These are phyloP conservation scores for Motacilla tschutschensis DNA, from an alignment of 2,113 vertebrate genomes.

Conservation along the genomic window DNA sequence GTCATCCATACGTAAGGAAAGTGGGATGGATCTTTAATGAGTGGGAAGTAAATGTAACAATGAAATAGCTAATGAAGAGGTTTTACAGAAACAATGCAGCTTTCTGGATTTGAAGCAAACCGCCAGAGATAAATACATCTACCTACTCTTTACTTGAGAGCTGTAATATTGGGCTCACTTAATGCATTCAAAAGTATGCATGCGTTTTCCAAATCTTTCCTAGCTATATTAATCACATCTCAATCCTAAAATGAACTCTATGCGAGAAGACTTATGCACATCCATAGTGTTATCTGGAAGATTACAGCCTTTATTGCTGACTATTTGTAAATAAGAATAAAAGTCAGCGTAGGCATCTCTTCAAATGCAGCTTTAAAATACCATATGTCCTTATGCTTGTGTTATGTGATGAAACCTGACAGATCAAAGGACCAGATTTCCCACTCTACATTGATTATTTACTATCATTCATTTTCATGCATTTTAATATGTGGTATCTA, in stretches of 20 bases:
- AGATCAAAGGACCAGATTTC: slow-evolving; percentile 69
- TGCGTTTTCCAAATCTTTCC: slow-evolving; percentile 26
- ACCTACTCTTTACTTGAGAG: slow-evolving; percentile 25
- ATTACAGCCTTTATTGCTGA: slow-evolving; percentile 58
- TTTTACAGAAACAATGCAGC: slow-evolving; percentile 16
- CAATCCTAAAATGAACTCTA: slow-evolving; percentile 38
- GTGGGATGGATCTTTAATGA: slow-evolving; percentile 31
- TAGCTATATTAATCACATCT: slow-evolving; percentile 18
- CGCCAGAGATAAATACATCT: neutral
- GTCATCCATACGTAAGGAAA: slow-evolving; percentile 32
- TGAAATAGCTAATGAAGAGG: slow-evolving; percentile 43
- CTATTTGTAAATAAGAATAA: slow-evolving; percentile 68
- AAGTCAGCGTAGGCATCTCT: slow-evolving; percentile 59
- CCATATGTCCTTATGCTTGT: slow-evolving; percentile 62
- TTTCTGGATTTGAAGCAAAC: slow-evolving; percentile 17
- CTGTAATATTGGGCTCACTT: neutral
- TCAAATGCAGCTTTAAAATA: slow-evolving; percentile 68
- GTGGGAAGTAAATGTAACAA: slow-evolving; percentile 38
- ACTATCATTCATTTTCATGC: slow-evolving; percentile 69
- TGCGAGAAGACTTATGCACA: slow-evolving; percentile 13
- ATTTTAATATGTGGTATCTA: slow-evolving; percentile 66
- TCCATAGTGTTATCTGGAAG: slow-evolving; percentile 30
- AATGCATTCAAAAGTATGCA: neutral
- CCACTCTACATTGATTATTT: slow-evolving; percentile 70
- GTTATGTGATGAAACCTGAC: slow-evolving; percentile 66